phyloP scores from a whole-genome alignment of 2,797 vertebrate genomes.

The Buphagus erythrorhynchus region DNA sequence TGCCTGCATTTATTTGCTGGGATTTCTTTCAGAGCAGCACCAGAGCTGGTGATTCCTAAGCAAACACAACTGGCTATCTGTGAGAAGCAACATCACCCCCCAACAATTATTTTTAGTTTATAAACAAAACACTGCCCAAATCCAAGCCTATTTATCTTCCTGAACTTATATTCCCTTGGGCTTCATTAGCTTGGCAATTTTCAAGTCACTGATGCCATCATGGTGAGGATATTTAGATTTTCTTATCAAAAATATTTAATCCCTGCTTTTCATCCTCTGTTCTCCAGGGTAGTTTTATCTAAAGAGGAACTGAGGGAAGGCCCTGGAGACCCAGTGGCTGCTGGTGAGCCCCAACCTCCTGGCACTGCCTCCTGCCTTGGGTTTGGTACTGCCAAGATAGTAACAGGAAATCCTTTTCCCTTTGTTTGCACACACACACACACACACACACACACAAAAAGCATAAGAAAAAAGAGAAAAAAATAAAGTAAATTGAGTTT shows the following conservation, averaged over 20 bases:
- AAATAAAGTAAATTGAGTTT: background rate
- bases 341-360: background rate
- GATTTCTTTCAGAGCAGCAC: background rate
- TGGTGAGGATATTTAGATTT: background rate
- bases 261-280: background rate
- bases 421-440: background rate
- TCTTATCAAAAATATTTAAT: background rate
- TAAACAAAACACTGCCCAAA: background rate
- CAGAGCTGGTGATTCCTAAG: background rate
- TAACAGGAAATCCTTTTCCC: accelerated
- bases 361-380: background rate
- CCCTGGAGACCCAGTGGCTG: background rate
- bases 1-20: background rate
- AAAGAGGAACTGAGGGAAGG: background rate
- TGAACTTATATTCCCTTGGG: background rate
- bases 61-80: background rate
- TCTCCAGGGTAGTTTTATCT: background rate
- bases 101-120: background rate
- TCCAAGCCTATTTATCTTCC: background rate
- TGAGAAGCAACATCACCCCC: background rate
- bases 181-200: background rate
- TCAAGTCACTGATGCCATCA: background rate
- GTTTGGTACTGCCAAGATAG: background rate
- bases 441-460: no score
- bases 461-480: accelerated